A percentile compares a stretch with the other conserved stretches of the same genome.
phyloP scores from a whole-genome alignment of 2,113 vertebrate genomes.

The Fukomys damarensis region DNA sequence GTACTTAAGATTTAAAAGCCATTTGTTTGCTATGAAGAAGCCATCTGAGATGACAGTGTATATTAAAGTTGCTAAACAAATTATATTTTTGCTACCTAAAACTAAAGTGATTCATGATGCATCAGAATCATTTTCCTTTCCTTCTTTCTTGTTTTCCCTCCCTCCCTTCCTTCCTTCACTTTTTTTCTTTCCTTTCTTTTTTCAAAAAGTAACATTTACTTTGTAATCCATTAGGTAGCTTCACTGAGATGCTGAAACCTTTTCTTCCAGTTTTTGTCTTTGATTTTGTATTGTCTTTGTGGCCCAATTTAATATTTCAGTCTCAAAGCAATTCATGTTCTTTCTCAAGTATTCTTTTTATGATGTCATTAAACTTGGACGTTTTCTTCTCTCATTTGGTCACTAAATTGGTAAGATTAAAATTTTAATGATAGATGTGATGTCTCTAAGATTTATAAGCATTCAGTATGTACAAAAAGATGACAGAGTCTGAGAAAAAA shows the following conservation, averaged over 20 bases:
- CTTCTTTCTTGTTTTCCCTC: not conserved
- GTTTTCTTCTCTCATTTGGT: constrained; percentile 13
- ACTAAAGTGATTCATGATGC: not conserved
- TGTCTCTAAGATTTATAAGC: constrained; percentile 1
- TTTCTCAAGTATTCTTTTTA: constrained; percentile 18
- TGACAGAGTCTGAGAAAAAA: not conserved
- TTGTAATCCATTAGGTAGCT: constrained; percentile 16
- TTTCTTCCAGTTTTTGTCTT: constrained; percentile 50
- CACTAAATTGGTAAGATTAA: constrained; percentile 25
- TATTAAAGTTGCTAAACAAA: constrained; percentile 66
- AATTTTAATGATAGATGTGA: constrained; percentile 10
- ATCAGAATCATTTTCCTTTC: not conserved
- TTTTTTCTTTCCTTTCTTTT: not conserved
- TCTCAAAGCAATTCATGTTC: not conserved
- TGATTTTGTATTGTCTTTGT: constrained; percentile 43
- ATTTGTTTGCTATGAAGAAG: constrained; percentile 60
- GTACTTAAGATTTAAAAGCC: constrained; percentile 72
- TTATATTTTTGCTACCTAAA: constrained; percentile 36
- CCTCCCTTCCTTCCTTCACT: too few species aligned
- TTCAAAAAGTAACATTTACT: not conserved
- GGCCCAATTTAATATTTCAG: constrained; percentile 32
- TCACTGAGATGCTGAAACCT: not conserved
- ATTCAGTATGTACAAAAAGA: not conserved
- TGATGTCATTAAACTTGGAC: constrained; percentile 35
- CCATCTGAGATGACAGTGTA: not conserved